These are phyloP conservation scores for Eulemur mongoz DNA, from an alignment of 2,797 vertebrate species.

Conservation along the genomic window DNA sequence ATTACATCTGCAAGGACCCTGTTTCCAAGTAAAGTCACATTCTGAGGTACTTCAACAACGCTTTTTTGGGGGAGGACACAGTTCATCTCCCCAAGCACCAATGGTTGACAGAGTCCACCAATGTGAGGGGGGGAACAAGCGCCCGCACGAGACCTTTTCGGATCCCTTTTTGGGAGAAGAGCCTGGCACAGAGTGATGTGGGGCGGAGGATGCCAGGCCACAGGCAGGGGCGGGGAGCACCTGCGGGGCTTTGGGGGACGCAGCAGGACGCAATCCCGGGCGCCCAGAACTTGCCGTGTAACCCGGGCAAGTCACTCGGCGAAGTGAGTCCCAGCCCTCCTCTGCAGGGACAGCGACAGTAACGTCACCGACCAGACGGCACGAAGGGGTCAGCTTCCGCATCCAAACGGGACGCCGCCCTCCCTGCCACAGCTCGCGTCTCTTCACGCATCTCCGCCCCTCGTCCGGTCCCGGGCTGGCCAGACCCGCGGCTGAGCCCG, in stretches of 20 bases:
- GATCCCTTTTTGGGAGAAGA: not conserved
- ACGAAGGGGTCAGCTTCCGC: not conserved
- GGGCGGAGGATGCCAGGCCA: not conserved
- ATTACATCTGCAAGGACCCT: not conserved
- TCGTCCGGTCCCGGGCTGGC: not conserved
- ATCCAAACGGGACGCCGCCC: not conserved
- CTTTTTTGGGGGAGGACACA: not conserved
- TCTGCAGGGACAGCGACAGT: not conserved
- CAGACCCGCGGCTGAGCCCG: not conserved
- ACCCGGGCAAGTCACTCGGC: not conserved
- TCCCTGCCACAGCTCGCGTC: not conserved
- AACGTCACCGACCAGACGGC: not conserved
- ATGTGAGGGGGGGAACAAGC: not conserved
- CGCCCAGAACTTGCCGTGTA: accelerated
- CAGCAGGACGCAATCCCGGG: not conserved
- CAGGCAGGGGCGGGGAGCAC: too few relatives aligned
- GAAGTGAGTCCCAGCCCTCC: not conserved
- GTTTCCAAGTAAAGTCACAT: not conserved
- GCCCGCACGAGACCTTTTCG: not conserved
- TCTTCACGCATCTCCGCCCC: not conserved
- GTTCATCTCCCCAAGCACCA: not conserved
- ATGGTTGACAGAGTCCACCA: not conserved
- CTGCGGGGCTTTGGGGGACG: too few relatives aligned
- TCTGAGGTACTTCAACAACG: not conserved
- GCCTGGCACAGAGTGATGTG: not conserved